Conservation (phyloP, 2,797 vertebrate genomes). For the Sebastes itinus region DNA sequence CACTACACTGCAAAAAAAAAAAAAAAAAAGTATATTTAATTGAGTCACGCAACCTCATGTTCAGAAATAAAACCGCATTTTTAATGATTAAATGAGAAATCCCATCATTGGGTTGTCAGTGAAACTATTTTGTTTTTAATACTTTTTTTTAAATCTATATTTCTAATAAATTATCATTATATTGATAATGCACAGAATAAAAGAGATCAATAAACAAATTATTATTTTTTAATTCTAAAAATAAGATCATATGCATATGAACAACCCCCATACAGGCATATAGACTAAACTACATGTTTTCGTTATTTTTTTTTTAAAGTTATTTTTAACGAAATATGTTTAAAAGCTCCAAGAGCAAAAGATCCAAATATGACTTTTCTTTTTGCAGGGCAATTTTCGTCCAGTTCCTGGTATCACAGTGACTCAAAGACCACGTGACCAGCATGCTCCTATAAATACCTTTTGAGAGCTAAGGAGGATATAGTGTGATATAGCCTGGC, state of each 20-base stretch:
- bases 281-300: background rate
- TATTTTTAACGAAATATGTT: background rate
- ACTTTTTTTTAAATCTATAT: no score
- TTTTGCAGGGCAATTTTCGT: constrained; percentile 31
- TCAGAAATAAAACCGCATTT: background rate
- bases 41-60: background rate
- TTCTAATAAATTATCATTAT: background rate
- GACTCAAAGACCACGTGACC: constrained; percentile 81
- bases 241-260: background rate
- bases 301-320: background rate
- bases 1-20: constrained; percentile 5
- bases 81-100: background rate
- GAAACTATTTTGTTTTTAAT: background rate
- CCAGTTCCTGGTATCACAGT: constrained; percentile 77
- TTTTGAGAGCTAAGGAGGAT: constrained; percentile 73
- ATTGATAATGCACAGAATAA: background rate
- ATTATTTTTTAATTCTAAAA: background rate
- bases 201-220: background rate
- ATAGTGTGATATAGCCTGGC: constrained; percentile 75
- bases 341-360: background rate
- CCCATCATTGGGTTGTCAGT: background rate
- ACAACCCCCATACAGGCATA: background rate
- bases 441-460: constrained; percentile 81
- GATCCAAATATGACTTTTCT: constrained; percentile 4
- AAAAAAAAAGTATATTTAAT: background rate